Evolutionary conservation across 2,888 invertebrate species (phyloP), one percentile per base, ranked within the genome.

Genomic region (Noctua comes): DNA sequence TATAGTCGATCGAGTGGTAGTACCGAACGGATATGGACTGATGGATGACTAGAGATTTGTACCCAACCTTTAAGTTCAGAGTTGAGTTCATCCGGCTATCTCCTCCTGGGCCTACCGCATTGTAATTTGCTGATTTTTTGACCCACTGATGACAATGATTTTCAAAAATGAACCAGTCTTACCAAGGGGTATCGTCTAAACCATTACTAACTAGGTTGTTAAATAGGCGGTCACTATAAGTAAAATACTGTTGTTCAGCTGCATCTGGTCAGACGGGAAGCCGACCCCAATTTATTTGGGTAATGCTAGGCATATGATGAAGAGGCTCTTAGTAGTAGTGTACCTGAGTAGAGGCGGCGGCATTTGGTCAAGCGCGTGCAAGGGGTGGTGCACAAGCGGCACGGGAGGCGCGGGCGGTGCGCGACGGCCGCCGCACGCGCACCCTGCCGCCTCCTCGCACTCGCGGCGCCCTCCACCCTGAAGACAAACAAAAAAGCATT

Each of bases 391-490:
- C 68, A 84, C 81, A 68, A 95, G 96, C 87, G 95, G 87, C 92
- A 90, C 92, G 92, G 91, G 90, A 90, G 91, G 91, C 89, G 91
- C 92, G 90, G 94, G 92, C 90, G 91, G 89, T 89, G 91, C 91
- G 92, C 93, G 91, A 91, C 91, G 89, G 88, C 90, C 91, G 92
- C 93, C 95, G 94, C 96, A 95, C 92, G 94, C 94, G 95, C 96
- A 94, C 89, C 93, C 93, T 90, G 92, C 95, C 91, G 91, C 93
- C 91, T 90, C 90, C 86, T 87, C 94, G 94, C 95, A 93, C 95
- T 95, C 95, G 93, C 95, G 93, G 90, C 95, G 95, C 95, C 96
- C 96, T 96, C 97, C 97, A 97, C 96, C 93, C 96, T 96, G 92
- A 0, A 86, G 87, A 83, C 80, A 73, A 75, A 48, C 13, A 21